These are phyloP conservation scores for Cephus nigrinus DNA, from an alignment of 2,888 invertebrate species.

Conservation along the genomic window DNA sequence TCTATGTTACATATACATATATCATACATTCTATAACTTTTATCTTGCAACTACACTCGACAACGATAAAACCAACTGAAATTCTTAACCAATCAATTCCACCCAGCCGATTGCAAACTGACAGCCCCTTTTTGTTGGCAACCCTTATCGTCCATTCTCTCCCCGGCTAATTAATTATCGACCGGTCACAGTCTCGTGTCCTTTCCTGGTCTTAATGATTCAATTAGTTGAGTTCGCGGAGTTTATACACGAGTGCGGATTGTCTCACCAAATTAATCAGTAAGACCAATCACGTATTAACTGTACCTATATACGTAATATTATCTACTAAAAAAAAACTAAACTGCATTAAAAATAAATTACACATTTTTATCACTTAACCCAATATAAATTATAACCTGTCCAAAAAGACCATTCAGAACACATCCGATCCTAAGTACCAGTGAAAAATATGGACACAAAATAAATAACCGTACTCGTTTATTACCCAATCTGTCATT, in stretches of 20 bases:
- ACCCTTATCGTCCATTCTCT: not conserved
- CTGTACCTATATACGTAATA: not conserved
- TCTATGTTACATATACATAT: not conserved
- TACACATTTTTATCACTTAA: not conserved
- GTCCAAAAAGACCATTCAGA: not conserved
- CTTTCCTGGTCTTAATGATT: not conserved
- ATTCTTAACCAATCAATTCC: not conserved
- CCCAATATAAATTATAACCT: not conserved
- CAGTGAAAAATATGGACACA: not conserved
- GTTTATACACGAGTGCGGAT: not conserved
- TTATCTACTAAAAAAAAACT: not conserved
- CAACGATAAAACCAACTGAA: not conserved
- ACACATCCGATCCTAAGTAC: not conserved
- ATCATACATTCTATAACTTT: not conserved
- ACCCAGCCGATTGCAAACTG: not conserved
- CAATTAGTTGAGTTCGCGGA: not conserved
- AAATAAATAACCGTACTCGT: not conserved
- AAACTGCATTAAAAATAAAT: too few relatives aligned
- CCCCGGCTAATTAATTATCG: not conserved
- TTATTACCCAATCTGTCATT: slow-evolving; percentile 38
- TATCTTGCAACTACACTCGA: not conserved
- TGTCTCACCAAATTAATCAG: not conserved
- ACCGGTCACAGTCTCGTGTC: not conserved
- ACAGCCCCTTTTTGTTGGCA: not conserved
- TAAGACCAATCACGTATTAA: not conserved